phyloP scores from a whole-genome alignment of 2,797 vertebrate species.

The Micromesistius poutassou region DNA sequence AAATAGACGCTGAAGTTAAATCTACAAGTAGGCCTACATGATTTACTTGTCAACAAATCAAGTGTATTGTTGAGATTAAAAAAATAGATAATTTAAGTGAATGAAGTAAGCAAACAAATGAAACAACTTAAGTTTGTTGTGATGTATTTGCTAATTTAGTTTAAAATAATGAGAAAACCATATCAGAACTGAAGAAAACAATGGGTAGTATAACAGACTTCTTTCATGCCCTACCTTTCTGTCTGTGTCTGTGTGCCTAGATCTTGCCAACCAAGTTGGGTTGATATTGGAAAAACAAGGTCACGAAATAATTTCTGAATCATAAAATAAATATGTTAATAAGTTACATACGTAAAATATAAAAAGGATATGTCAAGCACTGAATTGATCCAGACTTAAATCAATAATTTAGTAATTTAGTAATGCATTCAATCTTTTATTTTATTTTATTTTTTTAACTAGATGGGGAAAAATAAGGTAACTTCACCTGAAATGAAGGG shows the following conservation, averaged over 20 bases:
- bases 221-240: slow-evolving; percentile 69
- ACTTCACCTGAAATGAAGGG: slow-evolving; percentile 79
- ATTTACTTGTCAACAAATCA: neutral
- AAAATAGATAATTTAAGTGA: too few relatives aligned
- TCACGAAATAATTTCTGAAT: slow-evolving; percentile 76
- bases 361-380: neutral
- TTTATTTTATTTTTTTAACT: too few relatives aligned
- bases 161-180: neutral
- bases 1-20: neutral
- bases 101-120: too few relatives aligned
- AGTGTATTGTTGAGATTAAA: neutral
- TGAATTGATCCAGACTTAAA: neutral
- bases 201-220: neutral
- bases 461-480: neutral
- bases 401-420: too few relatives aligned
- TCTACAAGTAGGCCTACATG: neutral
- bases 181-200: neutral
- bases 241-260: slow-evolving; percentile 78
- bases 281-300: slow-evolving; percentile 73
- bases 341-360: neutral
- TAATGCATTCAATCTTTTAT: neutral
- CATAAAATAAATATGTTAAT: slow-evolving; percentile 28
- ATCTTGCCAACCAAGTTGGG: slow-evolving; percentile 76
- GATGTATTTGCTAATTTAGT: neutral
- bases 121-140: neutral